Evolutionary conservation across 2,113 vertebrate species (phyloP), one percentile per base, ranked within the genome.

Genomic region (Tychaedon coryphoeus): DNA sequence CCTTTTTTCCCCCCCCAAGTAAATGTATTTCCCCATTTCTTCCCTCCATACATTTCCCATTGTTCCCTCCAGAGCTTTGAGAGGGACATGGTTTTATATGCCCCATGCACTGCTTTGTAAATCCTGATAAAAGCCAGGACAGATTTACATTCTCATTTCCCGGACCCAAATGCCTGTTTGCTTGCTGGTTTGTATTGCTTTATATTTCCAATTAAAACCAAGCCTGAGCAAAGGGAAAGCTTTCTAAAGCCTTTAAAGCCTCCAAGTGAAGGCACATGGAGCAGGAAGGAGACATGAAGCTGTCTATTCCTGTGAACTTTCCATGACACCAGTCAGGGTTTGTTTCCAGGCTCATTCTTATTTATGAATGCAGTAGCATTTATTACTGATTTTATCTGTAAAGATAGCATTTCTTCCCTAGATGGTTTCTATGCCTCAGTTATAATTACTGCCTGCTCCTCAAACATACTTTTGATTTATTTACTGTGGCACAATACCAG

Each of bases 311-410:
- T 36, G 38, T 96, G 94, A 96, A 96, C 95, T 97, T 96, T 92
- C 60, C 65, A 10, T 94, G 92, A 95, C 92, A 96, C 92, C 43
- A 71, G 75, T 83, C 72, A 48, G 85, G 53, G 75, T 96, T 95
- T 88, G 43, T 80, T 97, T 97, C 85, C 67, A 96, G 95, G 14
- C 93, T 95, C 67, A 93, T 96, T 82, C 86, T 93, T 96, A 96
- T 96, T 96, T 96, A 96, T 95, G 85, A 94, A 94, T 92, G 85
- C 88, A 77, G 93, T 60, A 93, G 75, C 92, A 84, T 96, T 95
- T 97, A 96, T 96, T 96, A 90, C 94, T 96, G 96, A 97, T 96
- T 96, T 96, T 97, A 97, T 96, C 95, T 92, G 75, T 66, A 88
- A 96, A 94, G 88, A 93, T 93, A 90, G 78, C 78, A 82, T 74